Conservation (phyloP, 2,113 vertebrate genomes). For the Myotis lucifugus region DNA sequence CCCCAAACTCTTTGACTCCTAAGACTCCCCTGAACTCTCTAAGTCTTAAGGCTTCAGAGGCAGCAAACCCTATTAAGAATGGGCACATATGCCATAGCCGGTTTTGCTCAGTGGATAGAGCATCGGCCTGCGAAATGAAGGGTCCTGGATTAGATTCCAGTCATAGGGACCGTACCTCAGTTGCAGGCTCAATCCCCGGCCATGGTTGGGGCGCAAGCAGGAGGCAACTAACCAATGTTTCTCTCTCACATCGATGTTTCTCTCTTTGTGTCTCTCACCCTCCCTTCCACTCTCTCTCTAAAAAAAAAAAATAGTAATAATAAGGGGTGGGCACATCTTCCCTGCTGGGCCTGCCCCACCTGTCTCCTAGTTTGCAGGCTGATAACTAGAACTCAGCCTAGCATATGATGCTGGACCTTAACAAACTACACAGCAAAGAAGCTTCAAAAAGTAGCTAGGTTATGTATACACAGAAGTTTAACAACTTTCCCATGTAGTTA, state of each 20-base stretch:
- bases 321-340: background rate
- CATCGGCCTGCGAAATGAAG: rapidly evolving
- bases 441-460: background rate
- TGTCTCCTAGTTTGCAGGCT: background rate
- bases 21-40: background rate
- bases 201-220: too few species aligned
- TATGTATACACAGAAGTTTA: background rate
- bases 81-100: background rate
- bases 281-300: too few species aligned
- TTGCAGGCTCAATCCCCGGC: too few species aligned
- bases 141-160: too few species aligned
- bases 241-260: too few species aligned
- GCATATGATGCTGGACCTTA: background rate
- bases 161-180: too few species aligned
- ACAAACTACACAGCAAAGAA: background rate
- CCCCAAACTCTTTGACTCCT: background rate
- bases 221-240: too few species aligned
- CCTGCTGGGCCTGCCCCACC: background rate
- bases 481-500: background rate
- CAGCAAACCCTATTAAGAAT: background rate
- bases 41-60: background rate
- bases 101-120: too few species aligned
- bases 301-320: too few species aligned
- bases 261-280: too few species aligned
- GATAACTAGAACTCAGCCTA: background rate